phyloP scores from a whole-genome alignment of 2,113 vertebrate genomes.

The Amazona vittata region DNA sequence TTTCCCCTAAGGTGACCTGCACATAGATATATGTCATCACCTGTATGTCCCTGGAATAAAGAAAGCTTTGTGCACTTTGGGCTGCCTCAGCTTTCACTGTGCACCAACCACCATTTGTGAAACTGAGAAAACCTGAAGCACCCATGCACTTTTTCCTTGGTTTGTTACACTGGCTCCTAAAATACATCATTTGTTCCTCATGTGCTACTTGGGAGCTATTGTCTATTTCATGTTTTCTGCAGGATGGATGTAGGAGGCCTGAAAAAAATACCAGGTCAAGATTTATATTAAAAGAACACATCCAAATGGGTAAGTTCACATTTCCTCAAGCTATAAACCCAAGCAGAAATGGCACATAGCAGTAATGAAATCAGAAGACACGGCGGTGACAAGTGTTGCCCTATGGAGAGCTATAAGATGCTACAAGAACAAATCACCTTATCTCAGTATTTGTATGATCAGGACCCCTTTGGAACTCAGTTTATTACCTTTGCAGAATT shows the following conservation, averaged over 20 bases:
- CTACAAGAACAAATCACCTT: neutral
- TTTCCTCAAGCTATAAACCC: neutral
- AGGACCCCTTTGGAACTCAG: neutral
- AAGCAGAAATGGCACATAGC: neutral
- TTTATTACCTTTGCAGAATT: neutral
- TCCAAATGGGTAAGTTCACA: neutral
- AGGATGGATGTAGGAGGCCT: neutral
- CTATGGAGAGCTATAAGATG: neutral
- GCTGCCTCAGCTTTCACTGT: neutral
- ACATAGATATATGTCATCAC: neutral
- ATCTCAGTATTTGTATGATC: neutral
- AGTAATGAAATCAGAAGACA: neutral
- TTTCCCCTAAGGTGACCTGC: neutral
- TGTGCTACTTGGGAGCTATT: neutral
- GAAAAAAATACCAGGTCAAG: neutral
- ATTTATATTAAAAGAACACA: neutral
- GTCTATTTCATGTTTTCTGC: neutral
- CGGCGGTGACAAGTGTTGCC: neutral
- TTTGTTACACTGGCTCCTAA: neutral
- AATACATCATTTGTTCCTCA: neutral
- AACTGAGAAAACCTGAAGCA: neutral
- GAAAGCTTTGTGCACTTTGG: neutral
- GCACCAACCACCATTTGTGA: neutral
- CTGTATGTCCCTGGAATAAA: neutral
- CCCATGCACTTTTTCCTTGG: neutral